Evolutionary conservation across 2,797 vertebrate genomes (phyloP), one percentile per base, ranked within the genome.

Genomic region (Holocentrus rufus): DNA sequence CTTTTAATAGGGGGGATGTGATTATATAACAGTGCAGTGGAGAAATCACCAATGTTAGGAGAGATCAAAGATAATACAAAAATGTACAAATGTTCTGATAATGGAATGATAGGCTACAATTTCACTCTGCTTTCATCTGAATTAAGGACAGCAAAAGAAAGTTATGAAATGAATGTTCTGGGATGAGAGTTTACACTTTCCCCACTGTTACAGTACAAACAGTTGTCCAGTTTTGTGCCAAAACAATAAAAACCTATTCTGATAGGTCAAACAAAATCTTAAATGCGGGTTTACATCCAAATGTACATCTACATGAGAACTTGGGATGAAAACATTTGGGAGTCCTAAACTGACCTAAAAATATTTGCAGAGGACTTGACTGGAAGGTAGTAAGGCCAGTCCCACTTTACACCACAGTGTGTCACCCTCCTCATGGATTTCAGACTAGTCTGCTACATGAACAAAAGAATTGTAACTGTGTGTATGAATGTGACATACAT

Each of bases 321-420:
- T 63, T 27, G 30, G 11, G n/a, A 59, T n/a, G 30, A 56, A 18
- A 57, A 57, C 4, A 5, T 30, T 22, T 25, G 46, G 46, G 15
- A 47, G 15, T 22, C 47, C 47, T n/a, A 3, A 2, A 1, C 31
- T 34, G 9, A n/a, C 23, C 36, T 39, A 39, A 18, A 46, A 39
- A 20, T 59, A 18, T 36, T 39, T 23, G 42, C 44, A 49, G 49
- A 5, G 44, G 5, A 17, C 44, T 46, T 15, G 44, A 46, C 44
- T 46, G 44, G 4, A 46, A 17, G 4, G 46, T 23, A 30, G 14
- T 1, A 18, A 27, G 23, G 18, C 22, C 49, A 52, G 13, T 85
- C 71, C 79, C 76, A 54, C 50, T 76, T 88, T 86, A 34, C 39
- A 67, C 91, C 92, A 91, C 90, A 90, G 60, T 0, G 87, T 88